Conservation (phyloP, 2,797 vertebrate species). For the Pseudomugil tenellus region DNA sequence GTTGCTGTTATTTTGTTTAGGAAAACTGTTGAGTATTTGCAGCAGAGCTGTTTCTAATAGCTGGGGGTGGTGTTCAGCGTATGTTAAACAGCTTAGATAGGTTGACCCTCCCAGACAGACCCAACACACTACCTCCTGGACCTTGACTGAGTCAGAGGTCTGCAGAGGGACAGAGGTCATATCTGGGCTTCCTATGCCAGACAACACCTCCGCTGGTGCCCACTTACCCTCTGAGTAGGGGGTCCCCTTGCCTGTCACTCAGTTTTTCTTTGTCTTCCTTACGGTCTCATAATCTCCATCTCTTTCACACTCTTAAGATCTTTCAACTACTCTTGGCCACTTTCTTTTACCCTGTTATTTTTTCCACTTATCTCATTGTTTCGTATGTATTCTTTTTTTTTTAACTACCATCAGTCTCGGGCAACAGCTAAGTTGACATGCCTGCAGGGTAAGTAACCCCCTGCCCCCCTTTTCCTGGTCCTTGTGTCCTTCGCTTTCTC, state of each 20-base stretch:
- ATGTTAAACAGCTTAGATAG: slow-evolving; percentile 52
- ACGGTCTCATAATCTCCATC: slow-evolving; percentile 24
- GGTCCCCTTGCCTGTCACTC: slow-evolving; percentile 74
- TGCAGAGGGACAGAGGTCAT: slow-evolving; percentile 70
- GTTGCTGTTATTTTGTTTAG: slow-evolving; percentile 46
- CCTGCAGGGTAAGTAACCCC: slow-evolving; percentile 57
- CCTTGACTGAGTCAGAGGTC: slow-evolving; percentile 71
- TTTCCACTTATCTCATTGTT: slow-evolving; percentile 51
- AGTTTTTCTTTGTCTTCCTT: slow-evolving; percentile 41
- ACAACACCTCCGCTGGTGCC: slow-evolving; percentile 75
- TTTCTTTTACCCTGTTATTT: slow-evolving; percentile 42
- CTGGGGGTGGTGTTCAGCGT: slow-evolving; percentile 49
- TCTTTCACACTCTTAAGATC: slow-evolving; percentile 11
- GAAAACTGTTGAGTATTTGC: slow-evolving; percentile 34
- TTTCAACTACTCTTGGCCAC: slow-evolving; percentile 15
- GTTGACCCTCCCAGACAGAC: slow-evolving; percentile 62
- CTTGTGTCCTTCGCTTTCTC: slow-evolving; percentile 31
- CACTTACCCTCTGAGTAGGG: slow-evolving; percentile 79
- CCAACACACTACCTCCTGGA: slow-evolving; percentile 48
- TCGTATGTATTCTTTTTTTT: slow-evolving; percentile 39
- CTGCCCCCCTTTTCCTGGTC: slow-evolving; percentile 18
- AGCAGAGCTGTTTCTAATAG: slow-evolving; percentile 46
- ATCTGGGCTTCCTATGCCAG: slow-evolving; percentile 74
- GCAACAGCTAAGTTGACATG: slow-evolving; percentile 76
- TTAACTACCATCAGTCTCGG: slow-evolving; percentile 70